phyloP scores from a whole-genome alignment of 2,888 invertebrate species.

The Drosophila kambysellisi region DNA sequence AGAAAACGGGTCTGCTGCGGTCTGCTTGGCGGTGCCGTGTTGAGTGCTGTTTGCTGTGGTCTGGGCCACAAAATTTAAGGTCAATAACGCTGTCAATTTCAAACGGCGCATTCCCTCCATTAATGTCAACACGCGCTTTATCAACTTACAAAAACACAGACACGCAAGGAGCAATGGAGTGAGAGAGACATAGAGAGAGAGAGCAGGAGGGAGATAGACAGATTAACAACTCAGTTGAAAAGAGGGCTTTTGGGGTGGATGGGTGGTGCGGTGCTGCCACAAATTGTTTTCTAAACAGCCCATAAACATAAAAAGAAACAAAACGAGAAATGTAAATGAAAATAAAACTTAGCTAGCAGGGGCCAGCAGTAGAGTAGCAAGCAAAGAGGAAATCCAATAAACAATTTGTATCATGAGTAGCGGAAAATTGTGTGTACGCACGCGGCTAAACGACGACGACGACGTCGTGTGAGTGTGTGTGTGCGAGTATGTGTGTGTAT shows the following conservation, averaged over 20 bases:
- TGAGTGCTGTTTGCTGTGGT: conserved; percentile 1
- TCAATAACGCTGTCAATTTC: conserved; percentile 78
- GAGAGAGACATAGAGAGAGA: not conserved
- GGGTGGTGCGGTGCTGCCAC: conserved; percentile 31
- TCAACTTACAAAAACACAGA: conserved; percentile 61
- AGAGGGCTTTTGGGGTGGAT: not conserved
- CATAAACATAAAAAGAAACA: conserved; percentile 77
- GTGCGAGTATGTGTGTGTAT: conserved; percentile 3
- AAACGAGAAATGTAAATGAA: conserved; percentile 79
- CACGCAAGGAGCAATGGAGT: conserved; percentile 2
- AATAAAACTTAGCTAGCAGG: conserved; percentile 68
- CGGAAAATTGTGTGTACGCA: conserved; percentile 79
- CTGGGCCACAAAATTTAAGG: conserved; percentile 66
- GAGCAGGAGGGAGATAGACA: conserved; percentile 9
- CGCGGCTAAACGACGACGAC: conserved; percentile 70
- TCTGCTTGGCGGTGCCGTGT: not conserved
- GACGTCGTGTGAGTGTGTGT: conserved; percentile 6
- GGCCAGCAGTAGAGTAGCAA: conserved; percentile 17
- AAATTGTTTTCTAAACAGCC: conserved; percentile 79
- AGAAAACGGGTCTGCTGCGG: conserved; percentile 11
- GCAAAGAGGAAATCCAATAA: conserved; percentile 77
- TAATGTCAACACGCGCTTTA: conserved; percentile 76
- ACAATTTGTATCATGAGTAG: conserved; percentile 79
- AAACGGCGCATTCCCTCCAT: conserved; percentile 75
- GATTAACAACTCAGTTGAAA: conserved; percentile 49